Conservation (phyloP, 2,888 invertebrate genomes). For the Archaeoteleia sp. region DNA sequence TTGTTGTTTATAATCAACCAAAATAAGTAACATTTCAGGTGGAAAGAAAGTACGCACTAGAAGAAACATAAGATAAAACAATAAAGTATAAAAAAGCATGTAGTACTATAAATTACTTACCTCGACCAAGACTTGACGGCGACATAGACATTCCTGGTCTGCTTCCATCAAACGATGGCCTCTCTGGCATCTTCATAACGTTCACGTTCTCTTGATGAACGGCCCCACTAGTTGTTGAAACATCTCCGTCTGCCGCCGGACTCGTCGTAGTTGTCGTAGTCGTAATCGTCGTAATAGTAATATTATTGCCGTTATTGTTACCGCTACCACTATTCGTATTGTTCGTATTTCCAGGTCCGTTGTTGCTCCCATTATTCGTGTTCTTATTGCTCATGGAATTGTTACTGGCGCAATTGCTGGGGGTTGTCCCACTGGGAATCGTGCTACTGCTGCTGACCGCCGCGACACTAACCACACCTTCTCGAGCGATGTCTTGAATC, state of each 20-base stretch:
- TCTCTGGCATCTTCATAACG: constrained; percentile 67
- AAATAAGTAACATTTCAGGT: too few species aligned
- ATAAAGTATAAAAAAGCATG: too few species aligned
- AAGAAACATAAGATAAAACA: too few species aligned
- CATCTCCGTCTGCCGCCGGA: constrained; percentile 62
- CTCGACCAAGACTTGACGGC: constrained; percentile 86
- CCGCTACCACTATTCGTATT: constrained; percentile 42
- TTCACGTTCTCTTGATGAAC: constrained; percentile 67
- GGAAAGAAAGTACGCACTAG: too few species aligned
- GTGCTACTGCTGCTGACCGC: constrained; percentile 75
- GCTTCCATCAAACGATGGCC: constrained; percentile 65
- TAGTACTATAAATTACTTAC: too few species aligned
- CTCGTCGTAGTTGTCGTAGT: constrained; percentile 64
- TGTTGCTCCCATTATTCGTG: constrained; percentile 50
- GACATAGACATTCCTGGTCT: constrained; percentile 78
- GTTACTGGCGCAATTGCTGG: constrained; percentile 69
- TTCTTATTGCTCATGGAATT: constrained; percentile 66
- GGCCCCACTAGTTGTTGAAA: constrained; percentile 60
- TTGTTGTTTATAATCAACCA: too few species aligned
- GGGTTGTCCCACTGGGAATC: constrained; percentile 60
- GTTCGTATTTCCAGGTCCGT: constrained; percentile 42
- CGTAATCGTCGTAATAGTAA: constrained; percentile 62
- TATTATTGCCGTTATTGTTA: constrained; percentile 49
- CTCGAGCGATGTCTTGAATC: constrained; percentile 84
- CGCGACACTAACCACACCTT: constrained; percentile 80